Conservation (phyloP, 2,888 invertebrate genomes). For the Zeuzera pyrina region DNA sequence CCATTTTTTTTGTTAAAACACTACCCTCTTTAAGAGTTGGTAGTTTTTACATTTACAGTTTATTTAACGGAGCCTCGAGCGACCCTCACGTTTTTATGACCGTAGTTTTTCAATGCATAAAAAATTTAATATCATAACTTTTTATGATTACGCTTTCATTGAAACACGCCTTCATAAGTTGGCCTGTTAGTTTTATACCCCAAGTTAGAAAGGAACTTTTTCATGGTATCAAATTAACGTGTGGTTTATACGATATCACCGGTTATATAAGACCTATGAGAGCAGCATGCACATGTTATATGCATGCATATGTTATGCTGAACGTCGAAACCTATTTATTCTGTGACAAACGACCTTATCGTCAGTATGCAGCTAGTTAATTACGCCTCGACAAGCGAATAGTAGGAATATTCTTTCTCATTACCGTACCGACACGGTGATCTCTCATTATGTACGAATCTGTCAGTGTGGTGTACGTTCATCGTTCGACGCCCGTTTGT, state of each 20-base stretch:
- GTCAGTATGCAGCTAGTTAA: conserved; percentile 35
- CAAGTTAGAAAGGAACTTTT: no score
- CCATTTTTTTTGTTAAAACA: conserved; percentile 23
- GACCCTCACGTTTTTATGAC: conserved; percentile 20
- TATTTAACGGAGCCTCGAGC: conserved; percentile 28
- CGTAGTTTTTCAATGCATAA: conserved; percentile 25
- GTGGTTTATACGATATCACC: no score
- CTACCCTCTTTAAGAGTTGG: conserved; percentile 18
- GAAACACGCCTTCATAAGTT: no score
- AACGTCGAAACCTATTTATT: conserved; percentile 13
- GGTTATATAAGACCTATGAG: no score
- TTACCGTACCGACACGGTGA: conserved; percentile 38
- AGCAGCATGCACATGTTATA: no score
- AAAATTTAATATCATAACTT: conserved; percentile 10
- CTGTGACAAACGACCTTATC: conserved; percentile 15
- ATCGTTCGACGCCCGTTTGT: conserved; percentile 45
- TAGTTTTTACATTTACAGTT: conserved; percentile 34
- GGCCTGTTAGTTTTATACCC: no score
- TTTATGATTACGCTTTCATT: background rate
- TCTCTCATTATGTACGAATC: conserved; percentile 48
- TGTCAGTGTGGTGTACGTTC: conserved; percentile 40
- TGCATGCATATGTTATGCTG: no score
- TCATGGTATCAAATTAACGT: no score
- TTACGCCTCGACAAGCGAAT: conserved; percentile 40
- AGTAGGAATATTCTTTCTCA: conserved; percentile 49